phyloP scores from a whole-genome alignment of 1,140 invertebrate genomes.

The Lepidurus packardi region DNA sequence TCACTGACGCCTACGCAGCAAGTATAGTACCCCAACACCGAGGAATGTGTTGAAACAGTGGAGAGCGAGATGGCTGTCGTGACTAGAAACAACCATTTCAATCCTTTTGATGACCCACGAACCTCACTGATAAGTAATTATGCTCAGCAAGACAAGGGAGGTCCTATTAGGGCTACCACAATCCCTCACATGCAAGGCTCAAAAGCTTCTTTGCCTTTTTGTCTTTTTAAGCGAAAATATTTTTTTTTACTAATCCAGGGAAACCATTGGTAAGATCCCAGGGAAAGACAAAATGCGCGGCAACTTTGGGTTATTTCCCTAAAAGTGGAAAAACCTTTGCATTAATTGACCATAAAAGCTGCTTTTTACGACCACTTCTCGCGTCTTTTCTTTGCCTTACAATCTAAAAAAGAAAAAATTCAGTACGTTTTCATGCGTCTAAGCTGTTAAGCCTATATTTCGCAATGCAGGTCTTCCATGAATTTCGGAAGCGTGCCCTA shows the following conservation, averaged over 20 bases:
- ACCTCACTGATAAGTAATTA: slow-evolving; percentile 15
- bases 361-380: slow-evolving; percentile 2
- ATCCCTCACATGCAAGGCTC: not conserved
- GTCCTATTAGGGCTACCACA: not conserved
- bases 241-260: too few species aligned
- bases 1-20: not conserved
- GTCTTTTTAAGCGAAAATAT: not conserved
- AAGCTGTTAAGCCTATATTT: not conserved
- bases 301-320: not conserved
- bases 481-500: not conserved
- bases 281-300: not conserved
- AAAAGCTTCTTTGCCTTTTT: not conserved
- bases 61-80: not conserved
- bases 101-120: not conserved
- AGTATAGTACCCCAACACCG: not conserved
- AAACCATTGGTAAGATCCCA: not conserved
- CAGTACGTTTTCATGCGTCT: not conserved
- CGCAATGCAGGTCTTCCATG: not conserved
- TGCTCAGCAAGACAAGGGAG: slow-evolving; percentile 2
- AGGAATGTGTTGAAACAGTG: not conserved
- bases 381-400: not conserved
- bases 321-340: slow-evolving; percentile 15
- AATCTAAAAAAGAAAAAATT: not conserved
- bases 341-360: slow-evolving; percentile 16
- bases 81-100: not conserved